These are phyloP conservation scores for Noturus placidus DNA, from an alignment of 2,113 vertebrate genomes.

Conservation along the genomic window DNA sequence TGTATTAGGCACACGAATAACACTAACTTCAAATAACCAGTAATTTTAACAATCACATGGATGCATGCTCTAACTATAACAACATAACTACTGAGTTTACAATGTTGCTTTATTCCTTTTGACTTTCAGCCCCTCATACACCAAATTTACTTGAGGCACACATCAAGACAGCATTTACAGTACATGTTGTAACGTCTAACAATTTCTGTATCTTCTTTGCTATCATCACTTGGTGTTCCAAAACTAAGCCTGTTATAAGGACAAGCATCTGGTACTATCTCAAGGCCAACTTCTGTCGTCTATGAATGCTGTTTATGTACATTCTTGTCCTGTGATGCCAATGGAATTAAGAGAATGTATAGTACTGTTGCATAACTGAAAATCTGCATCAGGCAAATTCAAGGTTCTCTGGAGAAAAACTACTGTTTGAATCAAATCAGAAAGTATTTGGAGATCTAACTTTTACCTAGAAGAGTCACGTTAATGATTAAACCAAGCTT, in stretches of 20 bases:
- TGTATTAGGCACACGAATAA: neutral
- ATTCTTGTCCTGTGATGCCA: neutral
- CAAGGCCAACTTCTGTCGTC: neutral
- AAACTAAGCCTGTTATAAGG: neutral
- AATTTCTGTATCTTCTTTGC: neutral
- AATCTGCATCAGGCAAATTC: neutral
- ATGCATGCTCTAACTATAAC: neutral
- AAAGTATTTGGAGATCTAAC: neutral
- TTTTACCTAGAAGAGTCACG: neutral
- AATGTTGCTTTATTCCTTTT: neutral
- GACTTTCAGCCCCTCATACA: neutral
- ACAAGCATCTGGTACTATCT: neutral
- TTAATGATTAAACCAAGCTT: neutral
- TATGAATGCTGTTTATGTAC: neutral
- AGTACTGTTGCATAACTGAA: neutral
- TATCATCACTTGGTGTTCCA: neutral
- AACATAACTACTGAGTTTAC: neutral
- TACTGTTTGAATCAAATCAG: neutral
- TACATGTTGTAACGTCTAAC: neutral
- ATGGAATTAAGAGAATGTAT: neutral
- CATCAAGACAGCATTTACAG: neutral
- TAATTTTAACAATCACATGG: neutral
- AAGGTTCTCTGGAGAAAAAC: neutral
- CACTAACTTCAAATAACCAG: neutral
- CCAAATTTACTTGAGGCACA: neutral